Conservation (phyloP, 2,797 vertebrate species). For the Dicrostonyx torquatus region DNA sequence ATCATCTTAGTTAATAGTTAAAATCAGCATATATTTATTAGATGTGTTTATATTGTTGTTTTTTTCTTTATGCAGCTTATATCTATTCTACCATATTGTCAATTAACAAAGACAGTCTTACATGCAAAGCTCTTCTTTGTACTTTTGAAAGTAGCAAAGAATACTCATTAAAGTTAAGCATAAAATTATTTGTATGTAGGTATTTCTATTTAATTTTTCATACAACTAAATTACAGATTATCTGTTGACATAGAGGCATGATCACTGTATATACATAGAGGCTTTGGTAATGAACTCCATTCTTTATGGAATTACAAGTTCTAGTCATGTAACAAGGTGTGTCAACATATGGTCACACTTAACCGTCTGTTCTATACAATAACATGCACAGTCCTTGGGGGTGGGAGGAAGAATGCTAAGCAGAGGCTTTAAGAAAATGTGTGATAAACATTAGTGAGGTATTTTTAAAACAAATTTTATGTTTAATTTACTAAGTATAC, state of each 20-base stretch:
- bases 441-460: not conserved
- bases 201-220: constrained; percentile 41
- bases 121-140: not conserved
- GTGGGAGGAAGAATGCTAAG: not conserved
- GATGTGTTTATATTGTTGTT: not conserved
- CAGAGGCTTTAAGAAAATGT: not conserved
- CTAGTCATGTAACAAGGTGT: not conserved
- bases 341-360: constrained; percentile 22
- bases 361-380: constrained; percentile 10
- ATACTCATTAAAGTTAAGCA: not conserved
- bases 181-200: constrained; percentile 41
- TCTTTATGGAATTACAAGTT: constrained; percentile 27
- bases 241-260: constrained; percentile 3
- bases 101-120: not conserved
- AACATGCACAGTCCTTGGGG: not conserved
- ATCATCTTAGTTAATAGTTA: constrained; percentile 7
- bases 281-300: constrained; percentile 42
- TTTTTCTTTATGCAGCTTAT: not conserved
- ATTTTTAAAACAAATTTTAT: constrained; percentile 35
- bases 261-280: not conserved
- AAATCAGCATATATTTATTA: constrained; percentile 8
- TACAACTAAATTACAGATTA: constrained; percentile 48
- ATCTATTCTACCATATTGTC: not conserved
- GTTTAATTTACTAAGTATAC: not conserved
- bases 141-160: not conserved